Base-by-base conservation (phyloP, 92 coral and sea anemone species). In the Epizoanthus illoricatus region DNA sequence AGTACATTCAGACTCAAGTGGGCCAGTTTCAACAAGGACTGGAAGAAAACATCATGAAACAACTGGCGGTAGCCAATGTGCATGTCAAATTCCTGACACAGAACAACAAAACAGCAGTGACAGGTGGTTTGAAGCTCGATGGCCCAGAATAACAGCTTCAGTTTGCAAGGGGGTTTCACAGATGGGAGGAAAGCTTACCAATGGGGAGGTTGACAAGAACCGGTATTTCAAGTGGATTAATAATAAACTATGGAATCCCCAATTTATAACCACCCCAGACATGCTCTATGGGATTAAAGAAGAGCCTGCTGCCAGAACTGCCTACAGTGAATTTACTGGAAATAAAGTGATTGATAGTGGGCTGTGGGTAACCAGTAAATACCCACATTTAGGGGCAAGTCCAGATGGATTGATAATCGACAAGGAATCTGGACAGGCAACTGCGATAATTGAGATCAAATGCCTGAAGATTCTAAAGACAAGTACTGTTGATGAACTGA, bases 131-230 rank as follows among this genome's bases (percentile, higher is more conserved):
- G 10, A 57, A 13, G 40, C 17, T 16, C 36, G 80, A 5, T 74
- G 80, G 80, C 80, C 80, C 5, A 74, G 80, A 74, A 24, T 74
- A 57, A 74, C 80, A 57, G 80, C 80, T 36, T 75, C 80, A 0
- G 69, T 23, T 1, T 75, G 80, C 80, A 75, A 75, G 41, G 80
- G 23, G 8, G 80, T 52, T 17, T 59, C 18, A 2, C 68, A 15
- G 54, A 17, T 75, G 33, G 80, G 80, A 36, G 68, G 5, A 7
- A 75, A 75, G 36, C 36, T 75, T 2, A 33, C 5, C 19, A 75
- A 8, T 7, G 80, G 68, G 2, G 17, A 58, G 18, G 28, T 3
- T 11, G 56, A 52, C 56, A 52, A 52, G 56, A 52, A 9, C 56
- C 56, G 56, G 13, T 11, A 52, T 20, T 63, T n/a, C 12, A 63